These are phyloP conservation scores for Morpho helenor DNA, from an alignment of 2,888 invertebrate genomes.

Conservation along the genomic window DNA sequence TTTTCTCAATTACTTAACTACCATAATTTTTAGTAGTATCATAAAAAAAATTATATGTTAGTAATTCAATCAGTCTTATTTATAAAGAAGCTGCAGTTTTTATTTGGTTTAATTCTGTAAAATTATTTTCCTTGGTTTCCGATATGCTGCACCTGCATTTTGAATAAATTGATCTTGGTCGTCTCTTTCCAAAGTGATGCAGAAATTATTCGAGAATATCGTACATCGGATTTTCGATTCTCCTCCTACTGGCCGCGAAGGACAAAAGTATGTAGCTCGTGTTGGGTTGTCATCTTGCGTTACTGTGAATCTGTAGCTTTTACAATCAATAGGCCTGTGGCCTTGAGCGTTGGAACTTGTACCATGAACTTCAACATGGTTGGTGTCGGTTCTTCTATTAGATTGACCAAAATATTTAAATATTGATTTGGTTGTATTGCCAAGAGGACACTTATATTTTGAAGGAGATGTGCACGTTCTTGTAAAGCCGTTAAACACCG, in stretches of 20 bases:
- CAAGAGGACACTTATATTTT: conserved; percentile 58
- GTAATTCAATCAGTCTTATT: no score
- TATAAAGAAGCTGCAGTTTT: no score
- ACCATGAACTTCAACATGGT: conserved; percentile 22
- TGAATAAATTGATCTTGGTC: conserved; percentile 56
- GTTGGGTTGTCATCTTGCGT: conserved; percentile 51
- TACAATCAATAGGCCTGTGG: conserved; percentile 58
- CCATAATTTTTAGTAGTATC: no score
- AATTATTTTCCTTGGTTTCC: conserved; percentile 44
- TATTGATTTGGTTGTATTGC: conserved; percentile 38
- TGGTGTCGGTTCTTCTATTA: conserved; percentile 38
- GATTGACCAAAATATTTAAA: conserved; percentile 39
- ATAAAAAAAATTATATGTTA: no score
- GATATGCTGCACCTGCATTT: conserved; percentile 43
- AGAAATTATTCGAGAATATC: conserved; percentile 67
- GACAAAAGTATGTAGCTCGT: conserved; percentile 63
- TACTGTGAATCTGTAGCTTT: conserved; percentile 65
- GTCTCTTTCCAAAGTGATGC: conserved; percentile 59
- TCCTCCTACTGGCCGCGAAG: conserved; percentile 51
- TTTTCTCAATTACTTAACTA: no score
- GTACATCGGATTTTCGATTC: conserved; percentile 55
- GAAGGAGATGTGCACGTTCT: conserved; percentile 61
- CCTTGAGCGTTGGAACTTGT: conserved; percentile 22
- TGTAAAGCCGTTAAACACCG: conserved; percentile 62
- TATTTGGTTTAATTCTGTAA: no score